Evolutionary conservation across 2,888 invertebrate genomes (phyloP).

Genomic region (Drosophila meridionalis): DNA sequence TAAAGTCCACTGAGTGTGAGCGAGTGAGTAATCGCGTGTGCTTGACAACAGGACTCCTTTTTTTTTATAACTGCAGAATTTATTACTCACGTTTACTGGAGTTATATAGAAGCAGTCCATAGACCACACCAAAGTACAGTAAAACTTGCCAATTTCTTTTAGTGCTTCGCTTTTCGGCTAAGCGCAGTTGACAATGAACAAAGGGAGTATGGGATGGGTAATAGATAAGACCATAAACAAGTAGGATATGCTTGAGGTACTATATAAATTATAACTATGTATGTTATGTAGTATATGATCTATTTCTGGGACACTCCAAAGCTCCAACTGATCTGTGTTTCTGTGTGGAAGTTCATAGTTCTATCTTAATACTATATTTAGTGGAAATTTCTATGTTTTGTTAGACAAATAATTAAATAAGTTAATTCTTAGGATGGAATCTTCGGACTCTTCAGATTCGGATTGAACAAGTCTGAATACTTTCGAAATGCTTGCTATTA

Average conservation of each 20-base stretch:
- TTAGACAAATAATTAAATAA: no score
- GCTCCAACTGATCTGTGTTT: neutral
- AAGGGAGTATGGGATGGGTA: neutral
- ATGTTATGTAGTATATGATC: neutral
- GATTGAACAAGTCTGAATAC: neutral
- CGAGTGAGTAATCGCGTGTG: constrained; percentile 43
- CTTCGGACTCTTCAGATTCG: neutral
- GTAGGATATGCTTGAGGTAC: neutral
- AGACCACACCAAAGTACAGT: constrained; percentile 62
- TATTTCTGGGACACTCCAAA: neutral
- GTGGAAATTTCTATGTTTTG: no score
- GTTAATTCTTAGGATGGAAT: no score
- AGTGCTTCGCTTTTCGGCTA: neutral
- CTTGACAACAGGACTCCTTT: constrained; percentile 52
- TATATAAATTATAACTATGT: neutral
- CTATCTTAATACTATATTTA: neutral
- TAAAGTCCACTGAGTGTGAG: constrained; percentile 24
- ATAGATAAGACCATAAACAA: no score
- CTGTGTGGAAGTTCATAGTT: neutral
- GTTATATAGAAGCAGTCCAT: constrained; percentile 14
- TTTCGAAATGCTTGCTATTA: neutral
- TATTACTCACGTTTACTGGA: constrained; percentile 40
- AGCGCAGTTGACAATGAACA: neutral
- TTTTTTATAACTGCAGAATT: constrained; percentile 37
- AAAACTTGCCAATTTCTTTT: constrained; percentile 48